phyloP scores from a whole-genome alignment of 2,113 vertebrate genomes.

The Muscicapa adusta region DNA sequence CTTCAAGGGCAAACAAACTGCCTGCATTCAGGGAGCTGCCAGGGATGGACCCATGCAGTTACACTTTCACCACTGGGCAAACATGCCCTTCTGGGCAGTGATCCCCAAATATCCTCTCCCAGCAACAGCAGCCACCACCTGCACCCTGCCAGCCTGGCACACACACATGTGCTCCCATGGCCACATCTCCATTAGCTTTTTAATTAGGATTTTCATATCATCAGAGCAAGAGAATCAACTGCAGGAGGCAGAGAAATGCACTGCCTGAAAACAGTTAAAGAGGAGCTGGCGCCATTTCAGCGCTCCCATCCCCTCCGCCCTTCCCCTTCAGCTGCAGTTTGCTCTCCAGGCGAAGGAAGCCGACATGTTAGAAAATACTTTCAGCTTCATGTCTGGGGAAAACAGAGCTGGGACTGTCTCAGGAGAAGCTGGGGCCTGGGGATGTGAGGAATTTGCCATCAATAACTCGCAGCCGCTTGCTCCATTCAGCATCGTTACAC shows the following conservation, averaged over 20 bases:
- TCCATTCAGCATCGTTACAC: background rate
- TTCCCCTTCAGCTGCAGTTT: constrained; percentile 4
- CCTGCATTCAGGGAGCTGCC: background rate
- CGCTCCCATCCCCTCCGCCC: background rate
- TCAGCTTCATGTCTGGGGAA: background rate
- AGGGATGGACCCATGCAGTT: background rate
- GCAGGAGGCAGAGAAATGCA: background rate
- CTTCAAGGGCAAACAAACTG: background rate
- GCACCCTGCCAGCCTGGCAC: background rate
- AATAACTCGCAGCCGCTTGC: background rate
- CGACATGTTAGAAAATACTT: background rate
- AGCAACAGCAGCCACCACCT: background rate
- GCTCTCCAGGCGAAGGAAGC: background rate
- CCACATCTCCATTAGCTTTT: background rate
- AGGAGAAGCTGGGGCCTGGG: background rate
- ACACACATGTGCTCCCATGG: fast-evolving
- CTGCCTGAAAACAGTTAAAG: background rate
- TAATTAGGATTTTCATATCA: background rate
- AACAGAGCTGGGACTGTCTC: background rate
- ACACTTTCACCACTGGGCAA: constrained; percentile 9
- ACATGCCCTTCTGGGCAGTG: constrained; percentile 10
- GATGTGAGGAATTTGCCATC: background rate
- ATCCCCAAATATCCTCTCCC: background rate
- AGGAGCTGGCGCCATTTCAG: constrained; percentile 8
- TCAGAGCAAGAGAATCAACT: background rate